These are phyloP conservation scores for Drosophila bifasciata DNA, from an alignment of 1,140 invertebrate species.

Conservation along the genomic window DNA sequence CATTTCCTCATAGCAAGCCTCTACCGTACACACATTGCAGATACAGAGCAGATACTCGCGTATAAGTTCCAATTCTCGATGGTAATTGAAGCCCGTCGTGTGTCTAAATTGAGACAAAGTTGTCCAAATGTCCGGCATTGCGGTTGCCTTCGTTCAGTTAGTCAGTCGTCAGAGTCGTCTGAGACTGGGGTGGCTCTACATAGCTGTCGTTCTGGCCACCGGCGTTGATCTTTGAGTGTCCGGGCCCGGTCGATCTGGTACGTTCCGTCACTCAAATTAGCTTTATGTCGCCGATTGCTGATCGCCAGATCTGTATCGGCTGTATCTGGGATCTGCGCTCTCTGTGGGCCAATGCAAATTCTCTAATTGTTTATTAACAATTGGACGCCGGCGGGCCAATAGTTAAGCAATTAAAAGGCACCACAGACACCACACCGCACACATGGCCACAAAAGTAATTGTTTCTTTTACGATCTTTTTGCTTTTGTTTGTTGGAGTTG, in stretches of 20 bases:
- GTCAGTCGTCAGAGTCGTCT: not conserved
- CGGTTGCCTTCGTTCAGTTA: slow-evolving; percentile 7
- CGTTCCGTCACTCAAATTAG: slow-evolving; percentile 69
- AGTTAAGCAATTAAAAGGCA: slow-evolving; percentile 80
- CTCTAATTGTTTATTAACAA: slow-evolving; percentile 79
- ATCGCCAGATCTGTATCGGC: slow-evolving; percentile 47
- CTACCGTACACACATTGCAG: slow-evolving; percentile 14
- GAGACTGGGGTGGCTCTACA: slow-evolving; percentile 1
- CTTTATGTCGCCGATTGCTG: slow-evolving; percentile 52
- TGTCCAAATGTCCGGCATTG: slow-evolving; percentile 35
- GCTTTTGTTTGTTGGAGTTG: slow-evolving; percentile 37
- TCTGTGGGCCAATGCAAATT: slow-evolving; percentile 65
- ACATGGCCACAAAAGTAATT: slow-evolving; percentile 6
- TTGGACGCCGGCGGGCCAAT: slow-evolving; percentile 63
- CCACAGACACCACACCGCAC: slow-evolving; percentile 39
- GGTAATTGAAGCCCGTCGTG: slow-evolving; percentile 71
- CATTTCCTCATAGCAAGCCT: not conserved
- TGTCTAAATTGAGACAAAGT: slow-evolving; percentile 64
- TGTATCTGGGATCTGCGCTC: slow-evolving; percentile 32
- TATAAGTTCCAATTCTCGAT: slow-evolving; percentile 12
- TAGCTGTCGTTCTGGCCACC: slow-evolving; percentile 57
- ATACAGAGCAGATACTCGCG: not conserved
- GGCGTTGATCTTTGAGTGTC: slow-evolving; percentile 47
- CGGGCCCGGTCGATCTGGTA: slow-evolving; percentile 4
- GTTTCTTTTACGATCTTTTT: slow-evolving; percentile 14